Base-by-base conservation (phyloP, 53 echinoderm and acorn worm species). In the Antedon mediterranea region DNA sequence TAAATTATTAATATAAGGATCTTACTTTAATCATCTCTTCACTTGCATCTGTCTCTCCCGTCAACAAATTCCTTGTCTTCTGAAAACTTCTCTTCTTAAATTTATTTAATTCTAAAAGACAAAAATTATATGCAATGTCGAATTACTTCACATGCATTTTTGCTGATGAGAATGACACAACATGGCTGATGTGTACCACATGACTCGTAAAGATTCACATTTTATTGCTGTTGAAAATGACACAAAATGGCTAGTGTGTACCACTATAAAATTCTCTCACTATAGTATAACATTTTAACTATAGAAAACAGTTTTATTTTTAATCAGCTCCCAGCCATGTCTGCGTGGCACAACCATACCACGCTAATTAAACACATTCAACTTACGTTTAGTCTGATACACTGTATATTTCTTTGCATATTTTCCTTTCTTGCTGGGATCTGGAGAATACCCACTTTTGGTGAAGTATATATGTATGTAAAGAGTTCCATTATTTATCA, bases 71-170 rank as follows among this genome's bases (percentile, higher is more conserved):
- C 82, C 87, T 91, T 0, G 91, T 97, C 78, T 90, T 97, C 76
- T 87, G 86, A 82, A 89, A 97, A 77, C 76, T 87, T 43, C 91
- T 89, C 76, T 97, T 97, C 83, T 97, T 97, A 81, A 89, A 97
- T 84, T 88, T 92, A 71, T 97, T 97, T 32, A 97, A 78, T 79
- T 81, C 97, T 97, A 30, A 0, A 26, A 73, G 71, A 71, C 71
- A 73, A 81, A 71, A 79, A 34, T 27, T 34, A 74, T 29, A 74
- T 11, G 26, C 43, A 41, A 33, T 29, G 70, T 26, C 15, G 70
- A 18, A 30, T 30, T 30, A 72, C 28, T 29, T 29, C 15, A 6
- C 8, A 30, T 7, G 30, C 15, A 26, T 29, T 72, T 29, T 29
- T 6, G 28, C 73, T 30, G 15, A 72, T 4, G 6, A 77, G 34